phyloP scores from a whole-genome alignment of 2,113 vertebrate species.

The Merops nubicus region DNA sequence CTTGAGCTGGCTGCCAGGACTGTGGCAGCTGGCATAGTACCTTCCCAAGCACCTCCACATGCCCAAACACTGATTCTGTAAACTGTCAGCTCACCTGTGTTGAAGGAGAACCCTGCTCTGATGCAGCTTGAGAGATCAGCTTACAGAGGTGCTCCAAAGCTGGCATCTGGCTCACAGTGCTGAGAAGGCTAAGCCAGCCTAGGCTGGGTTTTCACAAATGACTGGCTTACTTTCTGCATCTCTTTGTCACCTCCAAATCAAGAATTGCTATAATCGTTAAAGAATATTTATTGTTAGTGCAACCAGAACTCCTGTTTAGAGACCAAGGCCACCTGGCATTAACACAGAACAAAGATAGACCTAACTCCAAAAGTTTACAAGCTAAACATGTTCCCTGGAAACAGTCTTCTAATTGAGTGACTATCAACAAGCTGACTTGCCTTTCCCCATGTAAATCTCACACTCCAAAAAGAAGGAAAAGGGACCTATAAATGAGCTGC shows the following conservation, averaged over 20 bases:
- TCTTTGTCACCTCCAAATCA: constrained; percentile 24
- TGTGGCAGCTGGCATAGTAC: constrained; percentile 29
- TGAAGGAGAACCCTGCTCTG: not conserved
- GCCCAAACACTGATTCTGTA: constrained; percentile 40
- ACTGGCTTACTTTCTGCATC: constrained; percentile 23
- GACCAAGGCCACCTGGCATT: constrained; percentile 15
- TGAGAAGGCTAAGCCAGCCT: not conserved
- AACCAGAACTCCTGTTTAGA: constrained; percentile 5
- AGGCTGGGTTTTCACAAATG: not conserved
- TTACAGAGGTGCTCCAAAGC: constrained; percentile 1
- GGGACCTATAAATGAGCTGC: not conserved
- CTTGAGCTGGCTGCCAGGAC: constrained; percentile 22
- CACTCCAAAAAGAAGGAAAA: not conserved
- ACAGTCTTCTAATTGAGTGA: not conserved
- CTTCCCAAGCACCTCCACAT: not conserved
- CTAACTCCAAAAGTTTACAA: not conserved
- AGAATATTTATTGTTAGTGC: constrained; percentile 5
- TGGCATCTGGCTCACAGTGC: constrained; percentile 14
- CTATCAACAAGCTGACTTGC: not conserved
- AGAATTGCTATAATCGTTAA: constrained; percentile 24
- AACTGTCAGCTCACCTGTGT: constrained; percentile 50
- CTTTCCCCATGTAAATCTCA: not conserved
- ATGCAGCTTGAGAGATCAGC: not conserved
- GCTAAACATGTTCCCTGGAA: not conserved
- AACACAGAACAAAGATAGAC: not conserved